Evolutionary conservation across 2,113 vertebrate species (phyloP), one percentile per base, ranked within the genome.

Genomic region (Arenaria interpres): DNA sequence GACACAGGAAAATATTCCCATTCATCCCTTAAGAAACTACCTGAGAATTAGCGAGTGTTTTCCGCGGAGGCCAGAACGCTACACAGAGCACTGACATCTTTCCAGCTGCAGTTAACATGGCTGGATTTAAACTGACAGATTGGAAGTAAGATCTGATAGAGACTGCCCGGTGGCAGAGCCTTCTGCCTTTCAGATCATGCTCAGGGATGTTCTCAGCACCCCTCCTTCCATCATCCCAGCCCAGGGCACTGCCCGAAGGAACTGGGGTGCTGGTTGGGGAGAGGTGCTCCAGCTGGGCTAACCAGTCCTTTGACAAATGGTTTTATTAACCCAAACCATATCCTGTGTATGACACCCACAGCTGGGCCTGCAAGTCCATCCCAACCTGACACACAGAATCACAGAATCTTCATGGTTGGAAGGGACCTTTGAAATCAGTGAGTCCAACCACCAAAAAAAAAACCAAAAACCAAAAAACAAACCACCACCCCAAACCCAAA

Each of bases 151-250:
- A 17, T n/a, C 35, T 18, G 67, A 27, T 23, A 14, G 24, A 4
- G 21, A 21, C 22, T 66, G 64, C 68, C 68, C 9, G 3, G 51
- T 23, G 59, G 57, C 30, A 78, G 32, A 33, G 22, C 3, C 45
- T 81, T 48, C 71, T 13, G 17, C 7, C 60, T 39, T 41, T 30
- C 71, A 30, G 32, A 30, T 17, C 4, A 4, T 46, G 2, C 1
- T 12, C 54, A 32, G 46, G 43, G 81, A 4, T 4, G 59, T 2
- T 18, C 14, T 25, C 39, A 2, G 69, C 53, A n/a, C 13, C 57
- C 0, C 14, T 1, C 45, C 73, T n/a, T 51, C 45, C 84, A 20
- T 3, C 22, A 2, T 1, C 30, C 50, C 2, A 9, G 25, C 2
- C 28, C 48, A 4, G 30, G 1, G 15, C 7, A 2, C 41, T 6